A percentile compares a stretch with the other conserved stretches of the same genome.
phyloP scores from a whole-genome alignment of 2,113 vertebrate genomes.

The Eudyptes chrysolophus region DNA sequence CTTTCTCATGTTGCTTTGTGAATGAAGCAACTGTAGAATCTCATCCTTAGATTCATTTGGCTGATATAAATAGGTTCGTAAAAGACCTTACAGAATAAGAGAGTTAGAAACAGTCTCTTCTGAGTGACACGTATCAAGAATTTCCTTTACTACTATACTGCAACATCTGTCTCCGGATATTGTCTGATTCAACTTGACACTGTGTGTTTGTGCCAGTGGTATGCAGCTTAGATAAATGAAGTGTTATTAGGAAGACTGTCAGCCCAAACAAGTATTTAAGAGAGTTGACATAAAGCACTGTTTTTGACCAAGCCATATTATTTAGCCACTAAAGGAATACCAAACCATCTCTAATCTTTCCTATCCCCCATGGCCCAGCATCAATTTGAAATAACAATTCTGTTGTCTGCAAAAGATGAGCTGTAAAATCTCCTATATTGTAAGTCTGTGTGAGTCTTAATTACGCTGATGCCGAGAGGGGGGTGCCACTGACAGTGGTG shows the following conservation, averaged over 20 bases:
- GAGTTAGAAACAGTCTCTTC: neutral
- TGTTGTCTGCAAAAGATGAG: neutral
- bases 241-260: neutral
- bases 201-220: neutral
- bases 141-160: neutral
- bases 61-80: neutral
- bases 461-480: neutral
- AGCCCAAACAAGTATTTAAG: neutral
- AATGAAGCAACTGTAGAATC: neutral
- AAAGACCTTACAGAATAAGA: neutral
- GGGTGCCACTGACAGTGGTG: neutral
- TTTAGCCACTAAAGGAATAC: neutral
- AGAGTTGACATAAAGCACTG: neutral
- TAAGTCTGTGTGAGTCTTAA: neutral
- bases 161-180: neutral
- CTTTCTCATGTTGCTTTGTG: neutral
- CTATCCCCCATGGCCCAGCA: neutral
- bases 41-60: neutral
- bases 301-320: neutral
- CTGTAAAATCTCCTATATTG: neutral
- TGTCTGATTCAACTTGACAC: neutral
- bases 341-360: neutral
- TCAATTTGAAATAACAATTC: neutral
- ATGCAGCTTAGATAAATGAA: constrained; percentile 13
- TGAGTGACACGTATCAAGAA: neutral